These are phyloP conservation scores for Taeniopygia guttata DNA, from an alignment of 2,797 vertebrate genomes.

Conservation along the genomic window DNA sequence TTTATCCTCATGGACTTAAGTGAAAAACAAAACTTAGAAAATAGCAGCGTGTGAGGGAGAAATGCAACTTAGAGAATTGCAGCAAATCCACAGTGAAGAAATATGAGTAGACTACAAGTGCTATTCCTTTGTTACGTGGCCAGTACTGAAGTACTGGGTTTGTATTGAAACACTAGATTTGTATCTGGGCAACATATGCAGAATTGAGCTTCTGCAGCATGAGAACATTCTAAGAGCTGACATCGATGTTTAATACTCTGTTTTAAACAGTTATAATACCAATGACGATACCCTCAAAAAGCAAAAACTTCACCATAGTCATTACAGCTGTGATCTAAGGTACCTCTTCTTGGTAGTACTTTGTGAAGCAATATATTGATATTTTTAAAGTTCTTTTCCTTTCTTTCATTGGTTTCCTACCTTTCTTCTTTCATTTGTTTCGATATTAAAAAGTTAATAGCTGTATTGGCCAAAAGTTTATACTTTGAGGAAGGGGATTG, in stretches of 20 bases:
- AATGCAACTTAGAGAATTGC: neutral
- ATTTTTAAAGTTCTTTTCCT: neutral
- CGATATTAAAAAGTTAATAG: neutral
- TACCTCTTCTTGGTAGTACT: neutral
- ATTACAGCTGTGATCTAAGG: neutral
- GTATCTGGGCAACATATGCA: neutral
- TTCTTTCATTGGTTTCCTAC: neutral
- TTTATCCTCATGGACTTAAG: neutral
- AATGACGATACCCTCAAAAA: neutral
- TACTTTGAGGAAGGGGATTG: neutral
- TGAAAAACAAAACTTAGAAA: neutral
- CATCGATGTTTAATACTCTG: neutral
- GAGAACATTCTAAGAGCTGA: neutral
- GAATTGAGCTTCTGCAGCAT: neutral
- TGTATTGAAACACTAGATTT: neutral
- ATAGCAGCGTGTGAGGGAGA: neutral
- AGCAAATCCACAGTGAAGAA: neutral
- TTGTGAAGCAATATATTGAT: neutral
- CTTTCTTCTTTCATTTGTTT: neutral
- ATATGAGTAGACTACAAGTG: neutral
- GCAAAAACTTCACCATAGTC: neutral
- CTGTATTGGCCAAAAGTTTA: neutral
- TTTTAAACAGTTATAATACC: neutral
- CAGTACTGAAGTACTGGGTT: neutral
- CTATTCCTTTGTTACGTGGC: neutral